A percentile compares a stretch with the other conserved stretches of the same genome.
phyloP scores from a whole-genome alignment of 2,888 invertebrate genomes.

The Tenthredo scrophulariae region DNA sequence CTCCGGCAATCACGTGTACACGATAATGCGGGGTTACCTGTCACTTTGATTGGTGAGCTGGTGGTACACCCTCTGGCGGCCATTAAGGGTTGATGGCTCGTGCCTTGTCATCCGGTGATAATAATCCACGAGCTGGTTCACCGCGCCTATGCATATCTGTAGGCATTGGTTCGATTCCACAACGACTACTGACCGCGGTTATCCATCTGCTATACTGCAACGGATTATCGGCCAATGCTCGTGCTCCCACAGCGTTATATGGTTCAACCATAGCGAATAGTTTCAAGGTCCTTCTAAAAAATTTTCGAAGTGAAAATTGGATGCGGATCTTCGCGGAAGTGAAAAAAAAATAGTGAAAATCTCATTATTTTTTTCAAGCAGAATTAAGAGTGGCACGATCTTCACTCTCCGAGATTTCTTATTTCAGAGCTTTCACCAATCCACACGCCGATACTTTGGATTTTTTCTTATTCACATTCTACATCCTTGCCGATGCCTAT shows the following conservation, averaged over 20 bases:
- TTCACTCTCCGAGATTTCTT: not conserved
- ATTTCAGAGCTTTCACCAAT: not conserved
- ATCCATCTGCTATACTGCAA: not conserved
- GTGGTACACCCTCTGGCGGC: constrained; percentile 24
- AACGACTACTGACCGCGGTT: not conserved
- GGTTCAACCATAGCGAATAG: not conserved
- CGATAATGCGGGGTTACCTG: constrained; percentile 29
- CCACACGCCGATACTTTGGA: not conserved
- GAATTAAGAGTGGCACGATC: too few relatives aligned
- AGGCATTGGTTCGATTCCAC: constrained; percentile 19
- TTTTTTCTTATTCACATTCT: not conserved
- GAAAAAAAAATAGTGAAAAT: too few relatives aligned
- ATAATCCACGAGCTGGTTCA: constrained; percentile 31
- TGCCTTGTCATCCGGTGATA: constrained; percentile 31
- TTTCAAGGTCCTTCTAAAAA: not conserved
- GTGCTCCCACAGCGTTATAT: not conserved
- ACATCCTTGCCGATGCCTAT: too few relatives aligned
- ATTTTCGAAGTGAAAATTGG: too few relatives aligned
- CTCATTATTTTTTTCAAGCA: too few relatives aligned
- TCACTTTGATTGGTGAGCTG: constrained; percentile 25
- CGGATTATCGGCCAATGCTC: not conserved
- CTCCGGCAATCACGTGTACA: constrained; percentile 21
- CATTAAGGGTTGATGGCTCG: constrained; percentile 17
- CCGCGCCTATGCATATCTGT: not conserved
- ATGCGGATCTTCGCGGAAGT: too few relatives aligned